Conservation (phyloP, 2,888 invertebrate genomes). For the Heteromurus nitidus region DNA sequence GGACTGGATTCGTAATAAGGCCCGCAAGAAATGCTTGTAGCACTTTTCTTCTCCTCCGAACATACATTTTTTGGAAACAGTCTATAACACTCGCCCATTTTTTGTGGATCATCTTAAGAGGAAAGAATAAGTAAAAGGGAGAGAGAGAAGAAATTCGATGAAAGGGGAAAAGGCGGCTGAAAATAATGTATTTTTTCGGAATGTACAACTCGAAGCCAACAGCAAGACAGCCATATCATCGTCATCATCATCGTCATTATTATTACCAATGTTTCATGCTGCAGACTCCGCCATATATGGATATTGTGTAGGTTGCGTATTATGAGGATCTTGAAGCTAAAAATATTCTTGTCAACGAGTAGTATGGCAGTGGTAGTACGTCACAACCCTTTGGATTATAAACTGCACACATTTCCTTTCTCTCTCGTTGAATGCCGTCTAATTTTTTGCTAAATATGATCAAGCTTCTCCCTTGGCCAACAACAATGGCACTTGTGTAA, state of each 20-base stretch:
- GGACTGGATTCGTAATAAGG: not conserved
- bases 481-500: no score
- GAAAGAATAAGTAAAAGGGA: not conserved
- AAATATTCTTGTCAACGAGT: no score
- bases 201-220: not conserved
- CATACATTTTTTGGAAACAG: not conserved
- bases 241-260: not conserved
- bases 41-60: no score
- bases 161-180: not conserved
- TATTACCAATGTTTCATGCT: not conserved
- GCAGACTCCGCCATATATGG: not conserved
- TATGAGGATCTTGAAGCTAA: no score
- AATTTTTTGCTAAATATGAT: no score
- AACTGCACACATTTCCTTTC: no score
- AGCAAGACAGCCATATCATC: not conserved
- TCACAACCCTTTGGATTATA: no score
- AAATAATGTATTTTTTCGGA: constrained; percentile 5
- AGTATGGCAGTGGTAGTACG: no score
- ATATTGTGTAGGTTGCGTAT: no score
- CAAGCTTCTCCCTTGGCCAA: no score
- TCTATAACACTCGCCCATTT: not conserved
- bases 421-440: no score
- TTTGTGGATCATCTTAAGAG: not conserved
- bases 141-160: not conserved
- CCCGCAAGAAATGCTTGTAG: not conserved